Conservation (phyloP, 2,113 vertebrate genomes). For the Semicossyphus pulcher region DNA sequence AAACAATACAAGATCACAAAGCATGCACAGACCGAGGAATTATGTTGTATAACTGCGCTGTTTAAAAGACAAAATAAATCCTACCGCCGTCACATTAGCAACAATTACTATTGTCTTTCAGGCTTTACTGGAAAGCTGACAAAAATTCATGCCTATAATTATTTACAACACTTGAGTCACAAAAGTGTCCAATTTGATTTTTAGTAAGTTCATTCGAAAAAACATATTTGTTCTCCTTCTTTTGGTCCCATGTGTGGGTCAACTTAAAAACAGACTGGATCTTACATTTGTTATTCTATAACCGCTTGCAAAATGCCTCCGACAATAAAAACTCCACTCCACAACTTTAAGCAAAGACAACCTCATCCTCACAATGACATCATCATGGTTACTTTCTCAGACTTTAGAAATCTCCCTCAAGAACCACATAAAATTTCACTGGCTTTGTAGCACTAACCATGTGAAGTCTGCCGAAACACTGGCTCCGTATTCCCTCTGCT, state of each 20-base stretch:
- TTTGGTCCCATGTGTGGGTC: background rate
- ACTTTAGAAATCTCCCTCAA: no score
- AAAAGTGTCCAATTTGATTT: background rate
- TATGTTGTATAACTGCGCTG: conserved; percentile 10
- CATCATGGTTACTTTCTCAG: no score
- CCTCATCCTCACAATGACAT: no score
- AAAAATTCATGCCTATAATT: background rate
- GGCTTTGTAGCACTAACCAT: no score
- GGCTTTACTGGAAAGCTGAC: background rate
- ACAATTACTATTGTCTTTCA: conserved; percentile 1
- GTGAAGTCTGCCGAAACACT: no score
- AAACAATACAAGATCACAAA: conserved; percentile 55
- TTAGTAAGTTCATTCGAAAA: background rate
- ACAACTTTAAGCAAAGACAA: no score
- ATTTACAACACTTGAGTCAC: background rate
- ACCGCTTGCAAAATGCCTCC: background rate
- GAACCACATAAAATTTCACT: no score
- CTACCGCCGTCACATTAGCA: conserved; percentile 19
- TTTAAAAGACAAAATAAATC: conserved; percentile 32
- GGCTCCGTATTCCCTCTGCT: background rate
- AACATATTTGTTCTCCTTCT: background rate
- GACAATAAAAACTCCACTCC: no score
- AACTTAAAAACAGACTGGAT: background rate
- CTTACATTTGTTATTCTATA: conserved; percentile 1
- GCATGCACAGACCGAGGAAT: conserved; percentile 29